Percentiles rank a stretch among this genome's conserved stretches.
Conservation (phyloP, 2,113 vertebrate species). For the Pomatorhinus ruficollis region DNA sequence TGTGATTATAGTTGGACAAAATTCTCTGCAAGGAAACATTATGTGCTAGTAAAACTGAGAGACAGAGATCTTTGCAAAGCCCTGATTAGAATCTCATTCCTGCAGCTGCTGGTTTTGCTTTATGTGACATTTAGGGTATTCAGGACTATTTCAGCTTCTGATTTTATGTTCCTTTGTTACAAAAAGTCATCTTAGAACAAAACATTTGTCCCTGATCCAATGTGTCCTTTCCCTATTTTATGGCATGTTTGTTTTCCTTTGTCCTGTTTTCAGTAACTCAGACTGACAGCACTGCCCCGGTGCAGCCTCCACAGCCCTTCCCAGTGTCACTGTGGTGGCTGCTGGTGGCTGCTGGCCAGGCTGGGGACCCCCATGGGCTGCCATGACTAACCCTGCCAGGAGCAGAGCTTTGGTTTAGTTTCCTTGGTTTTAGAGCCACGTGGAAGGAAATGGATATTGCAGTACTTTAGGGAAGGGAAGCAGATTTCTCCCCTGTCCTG, state of each 20-base stretch:
- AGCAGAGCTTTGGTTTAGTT: background rate
- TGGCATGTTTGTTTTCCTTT: background rate
- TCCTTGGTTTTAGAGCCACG: background rate
- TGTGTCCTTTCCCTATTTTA: background rate
- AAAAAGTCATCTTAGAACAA: background rate
- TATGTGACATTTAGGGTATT: background rate
- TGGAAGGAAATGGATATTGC: background rate
- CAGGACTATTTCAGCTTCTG: background rate
- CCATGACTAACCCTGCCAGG: background rate
- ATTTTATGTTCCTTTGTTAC: background rate
- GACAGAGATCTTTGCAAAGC: background rate
- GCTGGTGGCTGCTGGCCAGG: background rate
- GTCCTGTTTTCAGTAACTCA: constrained; percentile 16
- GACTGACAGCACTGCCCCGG: background rate
- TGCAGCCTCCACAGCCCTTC: background rate
- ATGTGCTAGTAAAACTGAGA: background rate
- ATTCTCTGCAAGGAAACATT: background rate
- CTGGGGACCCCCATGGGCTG: background rate
- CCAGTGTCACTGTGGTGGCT: background rate
- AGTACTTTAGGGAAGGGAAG: background rate
- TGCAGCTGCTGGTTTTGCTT: background rate
- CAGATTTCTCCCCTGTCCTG: background rate
- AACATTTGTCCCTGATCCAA: background rate
- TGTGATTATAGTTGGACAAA: background rate
- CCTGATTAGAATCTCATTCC: background rate